These are phyloP conservation scores for Drosophila greeni DNA, from an alignment of 2,888 invertebrate species.

Conservation along the genomic window DNA sequence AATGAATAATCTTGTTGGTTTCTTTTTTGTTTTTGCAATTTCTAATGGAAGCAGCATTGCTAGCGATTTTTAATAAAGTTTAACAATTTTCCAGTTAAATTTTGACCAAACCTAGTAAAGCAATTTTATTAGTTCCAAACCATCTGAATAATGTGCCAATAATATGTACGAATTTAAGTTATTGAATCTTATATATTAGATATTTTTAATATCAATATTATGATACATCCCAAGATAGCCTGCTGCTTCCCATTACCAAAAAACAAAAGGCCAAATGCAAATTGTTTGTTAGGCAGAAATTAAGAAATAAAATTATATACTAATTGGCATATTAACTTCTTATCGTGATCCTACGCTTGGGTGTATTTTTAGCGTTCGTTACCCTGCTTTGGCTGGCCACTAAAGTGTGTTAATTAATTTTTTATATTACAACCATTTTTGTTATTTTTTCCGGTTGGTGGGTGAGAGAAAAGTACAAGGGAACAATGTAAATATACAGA, in stretches of 20 bases:
- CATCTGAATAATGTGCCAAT: background rate
- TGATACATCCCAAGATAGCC: background rate
- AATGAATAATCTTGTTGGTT: background rate
- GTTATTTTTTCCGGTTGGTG: constrained; percentile 46
- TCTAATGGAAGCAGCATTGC: constrained; percentile 62
- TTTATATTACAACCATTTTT: constrained; percentile 46
- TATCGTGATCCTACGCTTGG: constrained; percentile 76
- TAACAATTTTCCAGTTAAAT: background rate
- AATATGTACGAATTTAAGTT: background rate
- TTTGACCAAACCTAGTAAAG: background rate
- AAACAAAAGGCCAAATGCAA: constrained; percentile 46
- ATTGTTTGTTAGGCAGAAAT: constrained; percentile 35
- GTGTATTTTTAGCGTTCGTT: constrained; percentile 76
- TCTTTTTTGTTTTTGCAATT: background rate
- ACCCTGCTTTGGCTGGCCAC: constrained; percentile 71
- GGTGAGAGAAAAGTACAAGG: constrained; percentile 54
- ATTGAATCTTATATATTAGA: no score
- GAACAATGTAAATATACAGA: constrained; percentile 62
- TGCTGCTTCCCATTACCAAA: constrained; percentile 58
- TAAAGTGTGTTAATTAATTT: constrained; percentile 51
- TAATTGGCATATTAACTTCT: constrained; percentile 77
- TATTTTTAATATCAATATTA: background rate
- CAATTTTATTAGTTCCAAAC: background rate
- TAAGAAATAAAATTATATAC: constrained; percentile 37
- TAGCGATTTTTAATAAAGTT: background rate